phyloP scores from a whole-genome alignment of 2,888 invertebrate species.

The Xanthia icteritia region DNA sequence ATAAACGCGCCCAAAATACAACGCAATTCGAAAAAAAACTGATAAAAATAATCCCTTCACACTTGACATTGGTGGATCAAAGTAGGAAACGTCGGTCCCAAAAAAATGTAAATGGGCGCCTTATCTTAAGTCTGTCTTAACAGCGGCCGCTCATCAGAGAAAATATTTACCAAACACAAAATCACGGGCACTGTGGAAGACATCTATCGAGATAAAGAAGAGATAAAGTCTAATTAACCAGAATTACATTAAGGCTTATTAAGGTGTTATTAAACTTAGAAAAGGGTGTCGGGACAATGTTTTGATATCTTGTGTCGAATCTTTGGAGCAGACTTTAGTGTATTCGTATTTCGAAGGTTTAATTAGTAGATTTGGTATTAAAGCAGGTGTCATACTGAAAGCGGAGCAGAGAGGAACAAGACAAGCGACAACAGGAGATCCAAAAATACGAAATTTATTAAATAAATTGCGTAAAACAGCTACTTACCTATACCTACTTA shows the following conservation, averaged over 20 bases:
- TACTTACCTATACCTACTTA: background rate
- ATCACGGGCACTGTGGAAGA: constrained; percentile 78
- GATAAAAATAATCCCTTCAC: constrained; percentile 73
- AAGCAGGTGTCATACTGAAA: background rate
- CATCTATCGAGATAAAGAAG: constrained; percentile 79
- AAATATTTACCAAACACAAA: constrained; percentile 88
- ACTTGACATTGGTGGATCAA: constrained; percentile 65
- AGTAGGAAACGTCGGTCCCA: constrained; percentile 70
- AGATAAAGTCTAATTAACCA: constrained; percentile 87
- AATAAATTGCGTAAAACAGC: too few species aligned
- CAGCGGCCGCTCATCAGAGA: constrained; percentile 78
- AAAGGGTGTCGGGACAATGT: constrained; percentile 61
- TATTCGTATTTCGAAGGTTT: constrained; percentile 29
- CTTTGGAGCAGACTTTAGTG: constrained; percentile 27
- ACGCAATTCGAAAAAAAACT: background rate
- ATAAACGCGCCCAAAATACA: constrained; percentile 65
- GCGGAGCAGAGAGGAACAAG: background rate
- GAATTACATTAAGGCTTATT: constrained; percentile 78
- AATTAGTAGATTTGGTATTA: constrained; percentile 38
- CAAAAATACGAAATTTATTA: background rate
- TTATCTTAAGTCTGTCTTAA: constrained; percentile 73
- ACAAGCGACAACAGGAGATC: background rate
- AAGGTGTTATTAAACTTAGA: constrained; percentile 73
- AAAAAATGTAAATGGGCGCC: constrained; percentile 76
- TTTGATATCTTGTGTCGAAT: constrained; percentile 55